Conservation (phyloP, 2,113 vertebrate species). For the Callithrix jacchus region DNA sequence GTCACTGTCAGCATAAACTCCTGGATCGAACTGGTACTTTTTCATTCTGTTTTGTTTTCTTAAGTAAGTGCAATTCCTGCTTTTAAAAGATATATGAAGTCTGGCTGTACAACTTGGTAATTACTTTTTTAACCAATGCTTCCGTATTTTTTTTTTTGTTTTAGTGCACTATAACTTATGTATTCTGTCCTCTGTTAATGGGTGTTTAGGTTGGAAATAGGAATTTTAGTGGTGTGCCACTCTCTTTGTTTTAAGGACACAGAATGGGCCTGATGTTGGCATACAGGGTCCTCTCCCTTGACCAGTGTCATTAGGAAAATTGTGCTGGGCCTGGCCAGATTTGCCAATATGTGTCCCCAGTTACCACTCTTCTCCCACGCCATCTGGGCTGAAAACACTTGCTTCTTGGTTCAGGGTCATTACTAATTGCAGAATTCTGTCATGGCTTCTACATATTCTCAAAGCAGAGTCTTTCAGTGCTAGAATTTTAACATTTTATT, state of each 20-base stretch:
- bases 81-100: background rate
- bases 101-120: background rate
- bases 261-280: background rate
- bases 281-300: background rate
- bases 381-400: background rate
- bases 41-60: background rate
- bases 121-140: background rate
- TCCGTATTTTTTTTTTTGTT: background rate
- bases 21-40: constrained; percentile 95
- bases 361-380: background rate
- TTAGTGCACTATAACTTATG: background rate
- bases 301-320: background rate
- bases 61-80: background rate
- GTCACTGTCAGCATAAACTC: constrained; percentile 96
- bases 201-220: background rate
- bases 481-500: background rate
- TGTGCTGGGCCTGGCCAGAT: no score
- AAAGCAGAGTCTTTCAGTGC: background rate
- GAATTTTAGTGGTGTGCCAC: background rate
- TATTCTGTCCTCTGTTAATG: background rate
- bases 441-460: background rate
- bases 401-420: background rate
- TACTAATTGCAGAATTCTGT: background rate
- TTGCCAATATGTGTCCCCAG: fast-evolving
- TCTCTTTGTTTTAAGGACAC: background rate